Conservation (phyloP, 1,140 invertebrate species). For the Neotoxoptera formosana region DNA sequence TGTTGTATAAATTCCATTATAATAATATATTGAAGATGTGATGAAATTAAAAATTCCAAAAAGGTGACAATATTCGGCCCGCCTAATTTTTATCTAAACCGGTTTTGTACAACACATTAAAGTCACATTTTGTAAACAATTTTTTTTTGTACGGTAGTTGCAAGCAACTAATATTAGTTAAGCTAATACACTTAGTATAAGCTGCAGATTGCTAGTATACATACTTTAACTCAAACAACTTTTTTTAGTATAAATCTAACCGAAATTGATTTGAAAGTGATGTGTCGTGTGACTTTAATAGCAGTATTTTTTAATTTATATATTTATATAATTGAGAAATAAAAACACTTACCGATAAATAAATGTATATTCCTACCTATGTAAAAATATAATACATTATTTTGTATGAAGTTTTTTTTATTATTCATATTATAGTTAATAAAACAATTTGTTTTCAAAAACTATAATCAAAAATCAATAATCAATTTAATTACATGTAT, state of each 20-base stretch:
- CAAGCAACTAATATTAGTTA: background rate
- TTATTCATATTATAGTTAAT: background rate
- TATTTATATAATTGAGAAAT: background rate
- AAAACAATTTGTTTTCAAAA: background rate
- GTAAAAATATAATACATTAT: background rate
- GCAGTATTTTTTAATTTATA: background rate
- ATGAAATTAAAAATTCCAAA: constrained; percentile 29
- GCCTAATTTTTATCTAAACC: constrained; percentile 18
- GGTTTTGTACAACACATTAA: background rate
- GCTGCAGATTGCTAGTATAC: background rate
- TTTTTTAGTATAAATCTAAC: background rate
- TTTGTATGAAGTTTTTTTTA: background rate
- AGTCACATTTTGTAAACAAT: background rate
- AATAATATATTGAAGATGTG: background rate
- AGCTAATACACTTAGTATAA: background rate
- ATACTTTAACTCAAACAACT: background rate
- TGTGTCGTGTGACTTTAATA: background rate
- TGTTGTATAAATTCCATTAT: constrained; percentile 39
- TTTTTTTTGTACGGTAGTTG: background rate
- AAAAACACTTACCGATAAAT: background rate
- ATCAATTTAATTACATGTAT: background rate
- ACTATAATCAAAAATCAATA: constrained; percentile 1
- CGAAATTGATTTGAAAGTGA: background rate
- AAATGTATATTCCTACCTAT: background rate
- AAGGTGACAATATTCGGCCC: constrained; percentile 24